Base-by-base conservation (phyloP, 2,797 vertebrate species). In the Threskiornis aethiopicus region DNA sequence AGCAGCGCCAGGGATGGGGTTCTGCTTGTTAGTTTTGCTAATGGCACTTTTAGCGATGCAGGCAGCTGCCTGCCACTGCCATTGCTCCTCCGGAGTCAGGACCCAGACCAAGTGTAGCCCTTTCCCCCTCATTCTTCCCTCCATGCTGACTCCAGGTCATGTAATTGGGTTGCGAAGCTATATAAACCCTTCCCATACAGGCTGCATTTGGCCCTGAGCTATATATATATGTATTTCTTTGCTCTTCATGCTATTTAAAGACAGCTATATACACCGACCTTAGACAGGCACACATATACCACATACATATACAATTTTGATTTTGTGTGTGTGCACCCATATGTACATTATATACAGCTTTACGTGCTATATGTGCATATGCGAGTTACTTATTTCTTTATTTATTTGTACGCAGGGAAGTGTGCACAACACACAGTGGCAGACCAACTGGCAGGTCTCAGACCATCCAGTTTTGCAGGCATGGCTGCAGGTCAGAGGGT, bases 11-110 rank as follows among this genome's bases (percentile, higher is more conserved):
- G 80, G 39, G 44, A 15, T 6, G 76, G 21, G 20, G 25, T 54
- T 51, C 67, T 0, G 0, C 54, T 61, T 6, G 0, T 44, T 20
- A 7, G 4, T 10, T 64, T 16, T 25, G n/a, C 58, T 84, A 25
- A 51, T 61, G 69, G 67, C 21, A 18, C 19, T 62, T 52, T 5
- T 3, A 35, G 70, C 3, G 0, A 17, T 2, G 24, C 44, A 42
- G 77, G 70, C 29, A 75, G 47, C 54, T 11, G 58, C 84, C 49
- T 80, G 28, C 0, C 0, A 1, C 59, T 89, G 86, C 66, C 39
- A 0, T 7, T n/a, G 58, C 62, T 39, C 16, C 71, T 77, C 70
- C 13, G 13, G 9, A 46, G 28, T 7, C 35, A 22, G 51, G 78
- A 58, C 6, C 11, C 67, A 51, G 41, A 28, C 12, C 20, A 39